phyloP scores from a whole-genome alignment of 2,113 vertebrate genomes.

The Echinops telfairi region DNA sequence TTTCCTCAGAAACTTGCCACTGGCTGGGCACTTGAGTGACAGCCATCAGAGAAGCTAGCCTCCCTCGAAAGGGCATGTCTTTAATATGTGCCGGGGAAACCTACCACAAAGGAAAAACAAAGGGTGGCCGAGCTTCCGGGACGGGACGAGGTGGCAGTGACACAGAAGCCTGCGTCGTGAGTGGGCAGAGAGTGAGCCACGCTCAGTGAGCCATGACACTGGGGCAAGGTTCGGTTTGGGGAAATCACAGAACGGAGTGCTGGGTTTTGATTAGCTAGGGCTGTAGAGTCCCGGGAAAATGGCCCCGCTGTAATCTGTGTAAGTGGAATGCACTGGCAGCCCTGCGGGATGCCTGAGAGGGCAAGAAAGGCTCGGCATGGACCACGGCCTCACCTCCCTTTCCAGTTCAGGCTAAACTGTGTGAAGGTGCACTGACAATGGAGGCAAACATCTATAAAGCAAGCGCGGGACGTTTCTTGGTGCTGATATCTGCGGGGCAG shows the following conservation, averaged over 20 bases:
- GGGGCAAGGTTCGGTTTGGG: neutral
- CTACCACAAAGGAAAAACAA: conserved; percentile 34
- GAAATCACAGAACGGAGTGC: neutral
- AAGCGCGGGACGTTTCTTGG: neutral
- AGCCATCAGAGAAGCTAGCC: neutral
- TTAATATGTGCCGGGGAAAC: neutral
- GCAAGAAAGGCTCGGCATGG: neutral
- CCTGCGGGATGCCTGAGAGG: neutral
- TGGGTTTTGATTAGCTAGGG: neutral
- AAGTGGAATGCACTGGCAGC: neutral
- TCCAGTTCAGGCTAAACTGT: neutral
- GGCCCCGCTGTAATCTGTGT: neutral
- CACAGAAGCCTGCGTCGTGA: conserved; percentile 27
- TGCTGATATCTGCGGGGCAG: neutral
- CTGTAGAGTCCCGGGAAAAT: neutral
- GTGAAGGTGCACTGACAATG: neutral
- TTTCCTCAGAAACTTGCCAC: conserved; percentile 17
- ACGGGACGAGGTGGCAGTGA: conserved; percentile 36
- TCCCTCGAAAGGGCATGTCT: neutral
- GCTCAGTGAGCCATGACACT: neutral
- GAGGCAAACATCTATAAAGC: neutral
- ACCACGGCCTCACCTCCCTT: neutral
- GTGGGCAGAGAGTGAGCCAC: neutral
- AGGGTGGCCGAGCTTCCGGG: neutral
- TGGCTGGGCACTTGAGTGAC: neutral